A percentile compares a stretch with the other conserved stretches of the same genome.
Conservation (phyloP, 2,113 vertebrate species). For the Myanophis thanlyinensis region DNA sequence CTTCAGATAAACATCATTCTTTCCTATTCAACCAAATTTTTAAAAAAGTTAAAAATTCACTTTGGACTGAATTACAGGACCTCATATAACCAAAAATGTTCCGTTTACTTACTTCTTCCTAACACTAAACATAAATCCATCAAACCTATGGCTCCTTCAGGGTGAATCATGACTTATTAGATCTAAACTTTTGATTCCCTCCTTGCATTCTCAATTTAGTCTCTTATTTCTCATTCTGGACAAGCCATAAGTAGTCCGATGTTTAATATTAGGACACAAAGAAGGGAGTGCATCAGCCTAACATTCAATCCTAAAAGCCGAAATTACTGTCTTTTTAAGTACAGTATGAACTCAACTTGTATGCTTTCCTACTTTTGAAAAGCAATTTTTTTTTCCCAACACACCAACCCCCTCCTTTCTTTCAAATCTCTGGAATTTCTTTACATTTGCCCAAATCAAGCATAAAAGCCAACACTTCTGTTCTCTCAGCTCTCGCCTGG, state of each 20-base stretch:
- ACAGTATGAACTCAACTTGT: not conserved
- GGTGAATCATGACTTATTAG: not conserved
- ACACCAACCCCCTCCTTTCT: too few relatives aligned
- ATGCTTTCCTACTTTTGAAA: not conserved
- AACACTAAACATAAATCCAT: not conserved
- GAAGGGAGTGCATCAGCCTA: not conserved
- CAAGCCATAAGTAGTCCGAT: not conserved
- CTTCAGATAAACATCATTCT: not conserved
- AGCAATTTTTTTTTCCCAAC: not conserved
- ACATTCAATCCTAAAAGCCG: not conserved
- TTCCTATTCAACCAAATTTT: not conserved
- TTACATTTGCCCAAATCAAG: not conserved
- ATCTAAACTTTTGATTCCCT: not conserved
- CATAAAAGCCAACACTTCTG: not conserved
- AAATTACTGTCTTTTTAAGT: not conserved
- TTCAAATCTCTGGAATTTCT: not conserved
- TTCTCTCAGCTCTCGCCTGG: constrained; percentile 16
- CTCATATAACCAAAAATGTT: not conserved
- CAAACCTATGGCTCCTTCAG: not conserved
- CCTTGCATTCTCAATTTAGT: not conserved
- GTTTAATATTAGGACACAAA: not conserved
- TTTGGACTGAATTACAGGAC: not conserved
- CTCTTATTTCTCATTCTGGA: too few relatives aligned
- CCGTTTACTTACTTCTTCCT: not conserved
- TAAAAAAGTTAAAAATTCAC: not conserved